Conservation (phyloP, 2,797 vertebrate genomes). For the Cossypha heuglini region DNA sequence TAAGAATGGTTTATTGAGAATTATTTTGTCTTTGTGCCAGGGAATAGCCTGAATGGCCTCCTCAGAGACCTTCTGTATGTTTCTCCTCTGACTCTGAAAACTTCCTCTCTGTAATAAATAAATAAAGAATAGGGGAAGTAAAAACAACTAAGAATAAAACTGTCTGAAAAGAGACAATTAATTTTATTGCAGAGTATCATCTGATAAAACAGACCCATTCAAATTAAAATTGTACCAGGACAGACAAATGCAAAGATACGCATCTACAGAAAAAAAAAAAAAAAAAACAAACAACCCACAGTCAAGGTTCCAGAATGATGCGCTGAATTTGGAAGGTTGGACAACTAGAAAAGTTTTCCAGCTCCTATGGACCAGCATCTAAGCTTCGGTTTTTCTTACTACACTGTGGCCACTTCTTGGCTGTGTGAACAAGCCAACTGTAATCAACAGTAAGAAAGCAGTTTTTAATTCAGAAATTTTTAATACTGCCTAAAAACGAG, state of each 20-base stretch:
- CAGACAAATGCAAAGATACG: background rate
- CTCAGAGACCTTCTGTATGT: background rate
- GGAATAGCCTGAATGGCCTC: background rate
- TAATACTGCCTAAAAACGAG: background rate
- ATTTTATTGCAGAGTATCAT: background rate
- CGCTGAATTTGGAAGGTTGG: background rate
- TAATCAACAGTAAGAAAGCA: background rate
- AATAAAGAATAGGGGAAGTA: background rate
- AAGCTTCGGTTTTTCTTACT: background rate
- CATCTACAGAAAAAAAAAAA: background rate
- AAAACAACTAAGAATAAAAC: background rate
- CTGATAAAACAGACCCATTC: background rate
- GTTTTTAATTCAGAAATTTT: background rate
- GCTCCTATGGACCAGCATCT: background rate
- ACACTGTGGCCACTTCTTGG: background rate
- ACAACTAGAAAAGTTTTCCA: background rate
- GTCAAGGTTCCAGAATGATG: background rate
- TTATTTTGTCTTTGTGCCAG: background rate
- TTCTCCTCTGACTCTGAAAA: background rate
- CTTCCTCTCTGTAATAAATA: background rate
- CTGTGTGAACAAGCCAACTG: background rate
- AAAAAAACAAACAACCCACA: fast-evolving
- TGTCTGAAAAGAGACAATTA: background rate
- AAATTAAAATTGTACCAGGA: background rate
- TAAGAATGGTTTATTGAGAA: background rate